phyloP scores from a whole-genome alignment of 2,113 vertebrate genomes.

The Triplophysa dalaica region DNA sequence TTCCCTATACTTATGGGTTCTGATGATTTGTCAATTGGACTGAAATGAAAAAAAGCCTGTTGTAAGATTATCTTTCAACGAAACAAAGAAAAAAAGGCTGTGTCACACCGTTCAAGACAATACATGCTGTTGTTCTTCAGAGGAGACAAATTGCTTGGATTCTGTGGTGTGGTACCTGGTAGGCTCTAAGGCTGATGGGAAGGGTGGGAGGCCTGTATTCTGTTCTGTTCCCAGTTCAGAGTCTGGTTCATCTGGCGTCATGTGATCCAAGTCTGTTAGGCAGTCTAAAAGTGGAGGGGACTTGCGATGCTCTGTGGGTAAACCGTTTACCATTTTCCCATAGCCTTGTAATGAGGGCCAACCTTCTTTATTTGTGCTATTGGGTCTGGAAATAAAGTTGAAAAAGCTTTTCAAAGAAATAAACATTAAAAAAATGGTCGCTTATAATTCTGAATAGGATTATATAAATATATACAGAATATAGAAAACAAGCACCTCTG shows the following conservation, averaged over 20 bases:
- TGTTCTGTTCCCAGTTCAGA: constrained; percentile 81
- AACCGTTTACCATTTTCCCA: constrained; percentile 86
- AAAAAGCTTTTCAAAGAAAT: background rate
- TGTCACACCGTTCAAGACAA: background rate
- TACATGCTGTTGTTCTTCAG: background rate
- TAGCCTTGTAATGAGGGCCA: constrained; percentile 89
- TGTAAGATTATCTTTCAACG: background rate
- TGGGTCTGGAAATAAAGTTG: constrained; percentile 73
- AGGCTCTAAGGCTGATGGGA: constrained; percentile 76
- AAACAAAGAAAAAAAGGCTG: background rate
- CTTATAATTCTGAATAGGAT: background rate
- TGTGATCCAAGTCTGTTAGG: constrained; percentile 87
- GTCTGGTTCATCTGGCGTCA: constrained; percentile 85
- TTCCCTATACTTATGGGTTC: constrained; percentile 94
- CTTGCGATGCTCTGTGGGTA: constrained; percentile 87
- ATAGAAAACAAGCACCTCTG: constrained; percentile 83
- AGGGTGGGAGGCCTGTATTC: constrained; percentile 72
- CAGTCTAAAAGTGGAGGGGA: constrained; percentile 88
- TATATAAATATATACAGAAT: background rate
- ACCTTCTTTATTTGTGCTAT: constrained; percentile 89
- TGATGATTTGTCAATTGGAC: constrained; percentile 94
- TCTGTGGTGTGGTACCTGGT: constrained; percentile 67
- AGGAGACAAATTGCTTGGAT: background rate
- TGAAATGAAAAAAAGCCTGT: constrained; percentile 67
- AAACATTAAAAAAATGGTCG: background rate